These are phyloP conservation scores for Cylas formicarius DNA, from an alignment of 1,140 invertebrate species.

Conservation along the genomic window DNA sequence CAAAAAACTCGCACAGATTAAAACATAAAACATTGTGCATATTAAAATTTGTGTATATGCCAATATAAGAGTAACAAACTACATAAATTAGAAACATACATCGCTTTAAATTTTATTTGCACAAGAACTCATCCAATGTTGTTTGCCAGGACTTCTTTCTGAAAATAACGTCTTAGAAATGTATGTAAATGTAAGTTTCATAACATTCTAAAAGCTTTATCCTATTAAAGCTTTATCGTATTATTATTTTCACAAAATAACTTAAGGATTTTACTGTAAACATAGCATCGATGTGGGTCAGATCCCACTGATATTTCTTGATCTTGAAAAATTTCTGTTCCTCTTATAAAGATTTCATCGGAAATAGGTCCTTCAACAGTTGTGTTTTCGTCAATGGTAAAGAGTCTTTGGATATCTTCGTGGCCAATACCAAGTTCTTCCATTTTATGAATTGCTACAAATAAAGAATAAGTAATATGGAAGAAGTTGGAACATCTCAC, in stretches of 20 bases:
- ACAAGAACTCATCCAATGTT: conserved; percentile 1
- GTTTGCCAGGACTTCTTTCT: conserved; percentile 4
- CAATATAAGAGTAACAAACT: no score
- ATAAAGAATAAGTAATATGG: no score
- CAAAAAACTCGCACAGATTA: no score
- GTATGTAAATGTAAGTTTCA: conserved; percentile 2
- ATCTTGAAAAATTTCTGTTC: conserved; percentile 1
- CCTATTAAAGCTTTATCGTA: no score
- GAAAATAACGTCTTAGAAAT: conserved; percentile 4
- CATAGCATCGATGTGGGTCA: conserved; percentile 3
- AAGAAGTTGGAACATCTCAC: no score
- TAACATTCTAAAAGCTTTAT: conserved; percentile 1
- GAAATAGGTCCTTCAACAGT: conserved; percentile 2
- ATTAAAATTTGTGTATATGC: no score
- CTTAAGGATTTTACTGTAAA: no score
- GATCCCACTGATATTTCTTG: not conserved
- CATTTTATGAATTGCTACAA: no score
- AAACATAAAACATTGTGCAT: no score
- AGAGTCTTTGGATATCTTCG: conserved; percentile 3
- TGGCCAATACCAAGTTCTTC: conserved; percentile 2
- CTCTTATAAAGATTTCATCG: not conserved
- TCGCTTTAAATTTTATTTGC: not conserved
- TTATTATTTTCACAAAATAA: not conserved
- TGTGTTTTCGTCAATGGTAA: not conserved
- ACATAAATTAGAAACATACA: not conserved